Base-by-base conservation (phyloP, 1,140 invertebrate species). In the Apis dorsata region DNA sequence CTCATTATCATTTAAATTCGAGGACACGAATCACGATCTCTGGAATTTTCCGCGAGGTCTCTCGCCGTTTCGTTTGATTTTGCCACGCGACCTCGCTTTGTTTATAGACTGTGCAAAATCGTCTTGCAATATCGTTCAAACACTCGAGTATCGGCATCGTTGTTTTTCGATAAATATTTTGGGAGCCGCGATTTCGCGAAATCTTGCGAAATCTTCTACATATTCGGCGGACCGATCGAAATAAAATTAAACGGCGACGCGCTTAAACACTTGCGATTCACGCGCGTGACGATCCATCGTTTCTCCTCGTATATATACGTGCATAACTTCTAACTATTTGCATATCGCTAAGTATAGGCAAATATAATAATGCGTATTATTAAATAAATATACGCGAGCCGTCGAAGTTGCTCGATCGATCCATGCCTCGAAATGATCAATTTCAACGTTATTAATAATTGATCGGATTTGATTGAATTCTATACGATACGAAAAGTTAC, bases 1-100 rank as follows among this genome's bases (percentile, higher is more conserved):
- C 21, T 79, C 57, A 72, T 87, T 87, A 84, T 87, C 85, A 81
- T 71, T 82, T 60, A 79, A 86, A 87, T 87, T 87, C 86, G 85
- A 87, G 85, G 86, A 87, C 81, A 66, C 34, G 34, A 12, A 9
- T 21, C 28, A 63, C 63, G 73, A 81, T 87, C 83, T 87, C 83
- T 74, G 66, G 86, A 87, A 87, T 87, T 87, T 87, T 87, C 85
- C 78, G 63, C 68, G 49, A 72, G 72, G 57, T 81, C 81, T 79
- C 81, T 79, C 70, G 72, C 79, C 74, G 70, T 66, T 63, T 66
- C 79, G 82, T 83, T 86, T 81, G 70, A 84, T 88, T 81, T 86
- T 53, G 73, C 65, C 44, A 77, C 60, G 28, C 69, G 86, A 68
- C 76, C 78, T 83, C 75, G 83, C 44, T 62, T 82, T 82, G 80